These are phyloP conservation scores for Diploscapter pachys DNA, from an alignment of 1,140 invertebrate species.

Conservation along the genomic window DNA sequence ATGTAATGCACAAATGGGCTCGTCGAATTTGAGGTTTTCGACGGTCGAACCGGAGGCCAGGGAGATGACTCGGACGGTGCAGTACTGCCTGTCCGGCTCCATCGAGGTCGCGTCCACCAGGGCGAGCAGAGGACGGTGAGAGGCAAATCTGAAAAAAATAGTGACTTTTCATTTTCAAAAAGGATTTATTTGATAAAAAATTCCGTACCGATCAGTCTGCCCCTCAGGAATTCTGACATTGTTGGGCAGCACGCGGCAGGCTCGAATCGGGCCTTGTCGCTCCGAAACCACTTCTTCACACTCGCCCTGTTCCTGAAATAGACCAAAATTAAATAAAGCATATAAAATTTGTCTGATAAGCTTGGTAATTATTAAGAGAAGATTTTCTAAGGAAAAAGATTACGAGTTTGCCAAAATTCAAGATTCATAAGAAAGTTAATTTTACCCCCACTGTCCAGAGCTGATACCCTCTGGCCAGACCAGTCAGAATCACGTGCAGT, in stretches of 20 bases:
- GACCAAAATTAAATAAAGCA: not conserved
- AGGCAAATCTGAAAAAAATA: constrained; percentile 36
- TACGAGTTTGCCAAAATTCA: not conserved
- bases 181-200: constrained; percentile 1
- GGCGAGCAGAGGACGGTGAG: constrained; percentile 46
- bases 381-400: constrained; percentile 19
- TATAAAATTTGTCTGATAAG: not conserved
- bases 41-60: constrained; percentile 70
- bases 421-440: not conserved
- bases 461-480: constrained; percentile 54
- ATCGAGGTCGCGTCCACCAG: constrained; percentile 46
- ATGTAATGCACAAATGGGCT: constrained; percentile 78
- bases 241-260: constrained; percentile 58
- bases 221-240: constrained; percentile 1
- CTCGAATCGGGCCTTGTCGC: constrained; percentile 61
- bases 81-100: constrained; percentile 73
- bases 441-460: constrained; percentile 48
- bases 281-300: constrained; percentile 63
- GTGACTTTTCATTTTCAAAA: constrained; percentile 28
- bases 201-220: not conserved
- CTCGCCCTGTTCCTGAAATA: constrained; percentile 60
- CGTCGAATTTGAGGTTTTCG: constrained; percentile 80
- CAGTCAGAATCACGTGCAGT: constrained; percentile 46
- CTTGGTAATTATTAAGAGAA: not conserved
- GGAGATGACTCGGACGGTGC: constrained; percentile 82